Conservation (phyloP, 1,140 invertebrate species). For the Ips typographus region DNA sequence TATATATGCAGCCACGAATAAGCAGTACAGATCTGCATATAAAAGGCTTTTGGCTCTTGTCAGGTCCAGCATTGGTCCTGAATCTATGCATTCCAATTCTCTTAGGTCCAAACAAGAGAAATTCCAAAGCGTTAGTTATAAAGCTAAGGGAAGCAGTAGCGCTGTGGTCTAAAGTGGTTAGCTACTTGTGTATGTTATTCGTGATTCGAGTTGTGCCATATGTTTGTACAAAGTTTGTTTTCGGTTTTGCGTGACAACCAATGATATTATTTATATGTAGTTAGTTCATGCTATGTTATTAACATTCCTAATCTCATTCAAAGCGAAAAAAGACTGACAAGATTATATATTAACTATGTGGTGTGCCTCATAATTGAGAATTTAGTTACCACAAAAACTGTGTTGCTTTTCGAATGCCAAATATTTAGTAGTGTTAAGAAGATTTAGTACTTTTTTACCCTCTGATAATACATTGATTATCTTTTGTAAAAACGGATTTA, state of each 20-base stretch:
- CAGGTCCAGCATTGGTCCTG: conserved; percentile 39
- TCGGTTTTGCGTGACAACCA: neutral
- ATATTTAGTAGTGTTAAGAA: neutral
- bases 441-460: neutral
- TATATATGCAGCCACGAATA: conserved; percentile 83
- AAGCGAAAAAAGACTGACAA: conserved; percentile 14
- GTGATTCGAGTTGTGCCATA: neutral
- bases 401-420: neutral
- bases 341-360: too few relatives aligned
- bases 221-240: neutral
- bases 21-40: conserved; percentile 78
- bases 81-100: conserved; percentile 43
- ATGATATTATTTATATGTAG: conserved; percentile 6
- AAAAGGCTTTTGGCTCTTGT: conserved; percentile 60
- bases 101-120: conserved; percentile 37
- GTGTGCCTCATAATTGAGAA: too few relatives aligned
- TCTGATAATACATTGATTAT: neutral
- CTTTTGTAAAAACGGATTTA: neutral
- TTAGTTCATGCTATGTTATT: neutral
- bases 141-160: conserved; percentile 36
- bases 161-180: conserved; percentile 11
- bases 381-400: neutral
- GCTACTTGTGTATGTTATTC: neutral
- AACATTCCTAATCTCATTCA: conserved; percentile 12
- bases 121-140: conserved; percentile 40